Evolutionary conservation across 1,140 invertebrate genomes (phyloP).

Genomic region (Heliconius congener): DNA sequence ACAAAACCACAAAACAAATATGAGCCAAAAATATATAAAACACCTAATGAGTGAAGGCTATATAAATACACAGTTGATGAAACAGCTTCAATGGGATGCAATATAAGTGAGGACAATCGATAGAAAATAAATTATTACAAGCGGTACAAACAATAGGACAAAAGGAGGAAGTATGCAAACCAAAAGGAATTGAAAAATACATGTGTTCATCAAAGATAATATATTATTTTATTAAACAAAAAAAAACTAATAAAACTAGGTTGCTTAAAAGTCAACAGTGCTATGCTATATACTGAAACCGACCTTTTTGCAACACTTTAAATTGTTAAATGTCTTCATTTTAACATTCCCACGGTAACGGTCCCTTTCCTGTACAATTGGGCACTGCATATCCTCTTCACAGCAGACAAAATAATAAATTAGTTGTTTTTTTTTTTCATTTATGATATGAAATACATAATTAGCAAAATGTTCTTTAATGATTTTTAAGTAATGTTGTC

Average conservation of each 20-base stretch:
- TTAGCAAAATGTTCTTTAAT: conserved; percentile 18
- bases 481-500: background rate
- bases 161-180: conserved; percentile 56
- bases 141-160: conserved; percentile 58
- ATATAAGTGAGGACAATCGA: conserved; percentile 24
- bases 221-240: conserved; percentile 30
- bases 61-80: background rate
- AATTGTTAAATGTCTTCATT: conserved; percentile 74
- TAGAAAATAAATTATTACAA: conserved; percentile 44
- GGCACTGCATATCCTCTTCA: conserved; percentile 79
- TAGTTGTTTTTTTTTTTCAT: conserved; percentile 25
- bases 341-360: conserved; percentile 68
- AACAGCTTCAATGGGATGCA: background rate
- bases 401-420: conserved; percentile 65
- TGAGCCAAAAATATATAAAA: background rate
- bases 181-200: conserved; percentile 56
- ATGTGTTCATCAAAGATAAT: conserved; percentile 67
- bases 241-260: conserved; percentile 24
- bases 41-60: conserved; percentile 21
- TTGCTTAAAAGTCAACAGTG: conserved; percentile 63
- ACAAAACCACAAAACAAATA: background rate
- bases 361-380: conserved; percentile 69
- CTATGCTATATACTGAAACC: conserved; percentile 49
- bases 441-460: conserved; percentile 1
- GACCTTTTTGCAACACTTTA: conserved; percentile 77